Percentiles rank a stretch among this genome's conserved stretches.
These are phyloP conservation scores for Monodelphis domestica DNA, from an alignment of 2,797 vertebrate genomes.

Conservation along the genomic window DNA sequence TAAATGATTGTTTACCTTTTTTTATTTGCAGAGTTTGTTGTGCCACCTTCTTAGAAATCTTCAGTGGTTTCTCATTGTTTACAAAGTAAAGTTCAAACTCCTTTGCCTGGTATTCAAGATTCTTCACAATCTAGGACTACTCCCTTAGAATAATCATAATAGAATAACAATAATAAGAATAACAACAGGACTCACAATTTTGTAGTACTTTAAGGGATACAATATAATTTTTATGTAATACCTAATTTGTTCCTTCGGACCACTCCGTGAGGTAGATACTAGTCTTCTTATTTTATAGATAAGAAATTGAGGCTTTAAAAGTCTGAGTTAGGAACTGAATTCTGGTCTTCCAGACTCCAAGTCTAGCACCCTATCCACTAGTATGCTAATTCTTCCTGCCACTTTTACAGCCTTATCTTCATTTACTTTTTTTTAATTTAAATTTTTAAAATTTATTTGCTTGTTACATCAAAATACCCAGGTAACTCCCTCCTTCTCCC, in stretches of 20 bases:
- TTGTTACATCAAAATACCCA: too few species aligned
- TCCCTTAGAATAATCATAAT: not conserved
- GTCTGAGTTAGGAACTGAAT: not conserved
- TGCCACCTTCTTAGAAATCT: not conserved
- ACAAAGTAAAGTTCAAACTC: not conserved
- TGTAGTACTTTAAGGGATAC: not conserved
- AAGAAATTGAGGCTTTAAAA: not conserved
- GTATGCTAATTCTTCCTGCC: not conserved
- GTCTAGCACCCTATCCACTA: not conserved
- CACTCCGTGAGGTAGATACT: too few species aligned
- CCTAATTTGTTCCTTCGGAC: not conserved
- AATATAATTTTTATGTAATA: not conserved
- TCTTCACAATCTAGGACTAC: not conserved
- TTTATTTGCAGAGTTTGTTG: not conserved
- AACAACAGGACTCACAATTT: not conserved
- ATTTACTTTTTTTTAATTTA: not conserved
- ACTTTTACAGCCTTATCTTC: not conserved
- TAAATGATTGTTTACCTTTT: not conserved
- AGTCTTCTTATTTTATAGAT: not conserved
- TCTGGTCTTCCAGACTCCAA: not conserved
- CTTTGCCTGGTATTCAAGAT: not conserved
- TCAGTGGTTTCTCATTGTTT: not conserved
- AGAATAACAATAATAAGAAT: not conserved
- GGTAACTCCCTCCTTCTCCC: too few species aligned
- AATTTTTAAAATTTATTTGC: too few species aligned